Evolutionary conservation across 2,797 vertebrate species (phyloP), one percentile per base, ranked within the genome.

Genomic region (Pseudochromis fuscus): DNA sequence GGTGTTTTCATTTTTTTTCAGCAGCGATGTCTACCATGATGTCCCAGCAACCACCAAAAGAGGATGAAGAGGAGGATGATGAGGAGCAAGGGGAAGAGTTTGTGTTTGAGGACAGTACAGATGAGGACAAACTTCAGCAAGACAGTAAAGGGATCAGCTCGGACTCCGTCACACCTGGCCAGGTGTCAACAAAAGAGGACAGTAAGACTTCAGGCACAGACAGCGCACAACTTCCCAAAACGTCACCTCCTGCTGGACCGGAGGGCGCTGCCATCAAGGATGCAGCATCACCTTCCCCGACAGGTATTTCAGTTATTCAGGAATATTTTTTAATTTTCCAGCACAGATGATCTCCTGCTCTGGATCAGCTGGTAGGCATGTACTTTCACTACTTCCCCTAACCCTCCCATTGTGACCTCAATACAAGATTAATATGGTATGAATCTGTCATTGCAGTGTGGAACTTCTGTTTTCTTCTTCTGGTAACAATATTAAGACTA

Each of bases 61-160:
- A 88, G 44, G 87, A 87, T 0, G 86, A 88, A 38, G 86, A 91
- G 68, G 88, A 92, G 15, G 90, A 89, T 1, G 90, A 93, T 1
- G 92, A 94, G 52, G 93, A 93, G 67, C 85, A 92, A 40, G 87
- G 89, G 25, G 89, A 94, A 66, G 82, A 57, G 66, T 88, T 91
- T 82, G 71, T 69, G 18, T 93, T 90, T 77, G 89, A 91, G 0
- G 91, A 94, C 82, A 89, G 85, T 49, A 7, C 59, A 0, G 90
- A 91, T 12, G 91, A 91, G 9, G 86, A 87, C 46, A 86, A 82
- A 51, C 42, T 7, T 23, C 45, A 45, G 53, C 75, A 67, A 49
- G 64, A 74, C 13, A 5, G 31, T 11, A 78, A 73, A 67, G 46
- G 53, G 1, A 40, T 35, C 27, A 2, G 12, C 62, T 31, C 55